Conservation (phyloP, 1,140 invertebrate genomes). For the Macrotrachela quadricornifera region DNA sequence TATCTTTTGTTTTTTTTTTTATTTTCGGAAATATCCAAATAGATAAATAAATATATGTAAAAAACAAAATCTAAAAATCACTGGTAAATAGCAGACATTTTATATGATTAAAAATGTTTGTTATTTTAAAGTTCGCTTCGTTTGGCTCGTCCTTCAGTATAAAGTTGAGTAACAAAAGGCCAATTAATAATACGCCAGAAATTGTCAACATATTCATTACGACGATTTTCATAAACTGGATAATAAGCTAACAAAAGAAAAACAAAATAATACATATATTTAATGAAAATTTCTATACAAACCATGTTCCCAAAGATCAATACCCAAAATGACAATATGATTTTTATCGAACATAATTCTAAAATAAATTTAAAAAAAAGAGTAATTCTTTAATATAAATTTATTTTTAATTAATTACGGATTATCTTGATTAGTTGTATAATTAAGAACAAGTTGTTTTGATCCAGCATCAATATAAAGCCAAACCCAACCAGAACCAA, state of each 20-base stretch:
- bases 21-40: too few relatives aligned
- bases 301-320: conserved; percentile 97
- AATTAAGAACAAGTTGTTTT: conserved; percentile 54
- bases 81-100: too few relatives aligned
- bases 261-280: too few relatives aligned
- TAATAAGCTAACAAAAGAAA: conserved; percentile 52
- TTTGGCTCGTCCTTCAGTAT: too few relatives aligned
- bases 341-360: too few relatives aligned
- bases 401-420: conserved; percentile 54
- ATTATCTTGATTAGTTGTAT: conserved; percentile 43
- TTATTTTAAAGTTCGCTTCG: too few relatives aligned
- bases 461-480: conserved; percentile 54
- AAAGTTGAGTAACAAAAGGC: conserved; percentile 19
- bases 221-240: conserved; percentile 91
- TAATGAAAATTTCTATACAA: too few relatives aligned
- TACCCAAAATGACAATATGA: conserved; percentile 56
- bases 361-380: conserved; percentile 43
- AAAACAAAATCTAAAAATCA: too few relatives aligned
- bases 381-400: conserved; percentile 23
- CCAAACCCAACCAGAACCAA: too few relatives aligned
- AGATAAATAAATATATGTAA: too few relatives aligned
- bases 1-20: too few relatives aligned
- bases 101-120: too few relatives aligned
- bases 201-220: conserved; percentile 87
- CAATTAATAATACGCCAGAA: conserved; percentile 96